A percentile compares a stretch with the other conserved stretches of the same genome.
These are phyloP conservation scores for Syngnathoides biaculeatus DNA, from an alignment of 2,113 vertebrate genomes.

Conservation along the genomic window DNA sequence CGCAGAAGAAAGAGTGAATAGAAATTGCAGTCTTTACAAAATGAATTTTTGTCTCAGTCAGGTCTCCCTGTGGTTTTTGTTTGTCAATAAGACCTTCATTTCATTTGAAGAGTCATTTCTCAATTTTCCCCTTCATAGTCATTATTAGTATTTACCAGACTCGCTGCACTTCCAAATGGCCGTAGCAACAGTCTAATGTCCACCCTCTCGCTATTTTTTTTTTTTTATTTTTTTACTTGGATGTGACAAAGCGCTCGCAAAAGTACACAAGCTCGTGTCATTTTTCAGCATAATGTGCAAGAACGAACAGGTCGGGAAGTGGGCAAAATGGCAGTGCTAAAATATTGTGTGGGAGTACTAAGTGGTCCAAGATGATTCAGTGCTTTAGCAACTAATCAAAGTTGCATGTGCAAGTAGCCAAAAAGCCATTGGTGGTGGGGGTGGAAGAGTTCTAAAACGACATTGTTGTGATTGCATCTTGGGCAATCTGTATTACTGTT, in stretches of 20 bases:
- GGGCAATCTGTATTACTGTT: no score
- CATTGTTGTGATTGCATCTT: conserved; percentile 1
- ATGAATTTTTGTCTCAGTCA: conserved; percentile 36
- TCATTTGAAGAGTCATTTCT: conserved; percentile 10
- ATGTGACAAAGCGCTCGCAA: neutral
- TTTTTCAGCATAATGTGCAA: conserved; percentile 15
- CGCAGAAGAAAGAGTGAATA: conserved; percentile 54
- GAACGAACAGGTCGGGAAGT: conserved; percentile 3
- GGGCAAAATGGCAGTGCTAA: conserved; percentile 6
- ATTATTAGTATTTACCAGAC: conserved; percentile 31
- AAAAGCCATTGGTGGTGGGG: neutral
- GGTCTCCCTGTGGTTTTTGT: conserved; percentile 38
- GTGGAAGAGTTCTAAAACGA: conserved; percentile 16
- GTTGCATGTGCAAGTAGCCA: conserved; percentile 1
- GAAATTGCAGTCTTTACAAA: conserved; percentile 52
- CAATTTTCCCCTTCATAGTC: conserved; percentile 5
- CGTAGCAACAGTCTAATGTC: neutral
- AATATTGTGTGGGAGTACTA: conserved; percentile 8
- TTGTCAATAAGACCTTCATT: conserved; percentile 48
- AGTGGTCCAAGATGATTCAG: conserved; percentile 6
- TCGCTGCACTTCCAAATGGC: conserved; percentile 10
- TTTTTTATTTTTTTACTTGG: neutral
- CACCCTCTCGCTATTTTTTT: conserved; percentile 2
- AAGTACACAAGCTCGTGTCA: conserved; percentile 4
- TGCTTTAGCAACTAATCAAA: conserved; percentile 5